These are phyloP conservation scores for Psephotus haematonotus DNA, from an alignment of 2,113 vertebrate genomes.

Conservation along the genomic window DNA sequence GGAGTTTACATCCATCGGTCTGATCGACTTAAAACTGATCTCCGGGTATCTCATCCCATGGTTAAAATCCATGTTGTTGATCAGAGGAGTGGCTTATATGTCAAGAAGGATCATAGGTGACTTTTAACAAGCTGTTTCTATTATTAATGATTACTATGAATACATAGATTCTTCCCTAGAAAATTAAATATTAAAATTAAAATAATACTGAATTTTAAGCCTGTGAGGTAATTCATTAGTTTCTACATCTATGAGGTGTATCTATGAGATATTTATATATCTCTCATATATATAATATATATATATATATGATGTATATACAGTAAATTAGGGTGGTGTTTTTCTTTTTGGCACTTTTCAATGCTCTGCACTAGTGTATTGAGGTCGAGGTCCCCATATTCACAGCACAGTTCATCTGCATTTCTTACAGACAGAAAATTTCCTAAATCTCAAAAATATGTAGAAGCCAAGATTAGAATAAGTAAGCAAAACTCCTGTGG, in stretches of 20 bases:
- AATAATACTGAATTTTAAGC: not conserved
- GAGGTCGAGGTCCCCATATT: accelerated
- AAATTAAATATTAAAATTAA: not conserved
- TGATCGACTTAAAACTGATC: conserved; percentile 87
- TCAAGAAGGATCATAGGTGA: conserved; percentile 92
- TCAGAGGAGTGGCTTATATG: conserved; percentile 85
- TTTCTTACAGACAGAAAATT: not conserved
- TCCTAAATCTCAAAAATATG: not conserved
- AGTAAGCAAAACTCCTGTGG: not conserved
- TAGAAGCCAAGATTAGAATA: not conserved
- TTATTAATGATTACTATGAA: not conserved
- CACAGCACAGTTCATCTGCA: not conserved
- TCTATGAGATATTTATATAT: not conserved
- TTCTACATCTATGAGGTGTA: not conserved
- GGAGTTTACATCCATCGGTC: conserved; percentile 89
- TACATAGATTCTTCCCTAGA: not conserved
- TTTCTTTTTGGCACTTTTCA: not conserved
- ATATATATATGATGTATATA: not conserved
- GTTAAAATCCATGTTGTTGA: conserved; percentile 94
- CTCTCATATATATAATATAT: not conserved
- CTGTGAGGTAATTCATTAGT: accelerated
- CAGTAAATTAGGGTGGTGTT: not conserved
- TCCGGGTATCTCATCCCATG: conserved; percentile 89
- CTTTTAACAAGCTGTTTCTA: not conserved
- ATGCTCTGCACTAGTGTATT: not conserved